Evolutionary conservation across 2,797 vertebrate genomes (phyloP).

Genomic region (Petrocephalus schoutedeni): DNA sequence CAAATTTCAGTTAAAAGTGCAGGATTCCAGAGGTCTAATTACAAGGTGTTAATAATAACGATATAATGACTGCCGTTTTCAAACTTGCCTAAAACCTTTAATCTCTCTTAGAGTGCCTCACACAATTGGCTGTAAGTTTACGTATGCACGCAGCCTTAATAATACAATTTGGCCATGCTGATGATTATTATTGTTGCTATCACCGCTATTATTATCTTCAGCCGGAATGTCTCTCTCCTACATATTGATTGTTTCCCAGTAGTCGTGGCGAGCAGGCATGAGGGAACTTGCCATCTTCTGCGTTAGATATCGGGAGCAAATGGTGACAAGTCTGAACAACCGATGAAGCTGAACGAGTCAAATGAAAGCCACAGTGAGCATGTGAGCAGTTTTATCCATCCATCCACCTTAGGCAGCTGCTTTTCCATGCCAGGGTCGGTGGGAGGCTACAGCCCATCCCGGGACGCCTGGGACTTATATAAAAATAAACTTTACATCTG

Average conservation of each 20-base stretch:
- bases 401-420: background rate
- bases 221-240: conserved; percentile 63
- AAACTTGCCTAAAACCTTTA: conserved; percentile 83
- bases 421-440: background rate
- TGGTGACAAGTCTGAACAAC: background rate
- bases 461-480: background rate
- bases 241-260: conserved; percentile 18
- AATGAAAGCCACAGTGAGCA: background rate
- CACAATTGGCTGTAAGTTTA: conserved; percentile 77
- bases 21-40: conserved; percentile 95
- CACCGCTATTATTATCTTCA: conserved; percentile 54
- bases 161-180: conserved; percentile 61
- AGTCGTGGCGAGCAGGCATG: background rate
- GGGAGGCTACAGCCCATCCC: background rate
- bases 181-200: conserved; percentile 30
- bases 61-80: conserved; percentile 97
- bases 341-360: background rate
- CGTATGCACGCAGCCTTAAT: conserved; percentile 66
- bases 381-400: background rate
- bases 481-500: background rate
- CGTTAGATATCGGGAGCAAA: background rate
- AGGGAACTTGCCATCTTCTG: background rate
- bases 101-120: conserved; percentile 74
- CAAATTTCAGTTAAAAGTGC: conserved; percentile 95
- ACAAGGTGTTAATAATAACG: conserved; percentile 99